These are phyloP conservation scores for Acrobasis suavella DNA, from an alignment of 2,888 invertebrate genomes.

Conservation along the genomic window DNA sequence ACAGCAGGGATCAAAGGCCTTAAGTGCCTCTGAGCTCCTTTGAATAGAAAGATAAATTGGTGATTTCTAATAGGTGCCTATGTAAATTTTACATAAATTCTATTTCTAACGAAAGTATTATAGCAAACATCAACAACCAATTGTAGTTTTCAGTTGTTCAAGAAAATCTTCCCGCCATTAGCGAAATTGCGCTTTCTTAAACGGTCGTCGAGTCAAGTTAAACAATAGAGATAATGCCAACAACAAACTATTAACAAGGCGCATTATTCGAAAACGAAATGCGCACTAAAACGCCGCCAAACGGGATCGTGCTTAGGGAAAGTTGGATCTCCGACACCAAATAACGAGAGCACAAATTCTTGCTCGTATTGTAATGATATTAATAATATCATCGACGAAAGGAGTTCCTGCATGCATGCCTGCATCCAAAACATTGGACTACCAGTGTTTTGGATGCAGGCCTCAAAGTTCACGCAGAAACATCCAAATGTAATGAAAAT, in stretches of 20 bases:
- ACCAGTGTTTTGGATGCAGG: no score
- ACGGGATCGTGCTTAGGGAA: slow-evolving; percentile 69
- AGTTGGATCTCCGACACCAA: slow-evolving; percentile 50
- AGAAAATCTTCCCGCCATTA: slow-evolving; percentile 11
- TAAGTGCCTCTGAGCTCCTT: no score
- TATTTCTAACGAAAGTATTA: background rate
- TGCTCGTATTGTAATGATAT: no score
- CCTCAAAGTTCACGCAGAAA: no score
- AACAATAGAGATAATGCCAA: slow-evolving; percentile 19
- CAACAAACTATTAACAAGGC: slow-evolving; percentile 18
- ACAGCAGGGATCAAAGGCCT: no score
- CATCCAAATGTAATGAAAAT: no score
- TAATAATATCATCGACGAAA: no score
- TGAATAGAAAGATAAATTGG: no score
- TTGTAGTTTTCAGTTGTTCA: background rate
- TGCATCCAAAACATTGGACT: no score
- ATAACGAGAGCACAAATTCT: background rate
- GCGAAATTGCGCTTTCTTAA: slow-evolving; percentile 2
- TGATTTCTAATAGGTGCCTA: background rate
- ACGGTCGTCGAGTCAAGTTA: slow-evolving; percentile 1
- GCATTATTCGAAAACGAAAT: slow-evolving; percentile 38
- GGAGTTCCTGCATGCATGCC: no score
- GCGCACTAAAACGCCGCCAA: slow-evolving; percentile 45
- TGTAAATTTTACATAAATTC: background rate
- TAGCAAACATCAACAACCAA: background rate